Base-by-base conservation (phyloP, 2,113 vertebrate species). In the Eudyptes chrysolophus region DNA sequence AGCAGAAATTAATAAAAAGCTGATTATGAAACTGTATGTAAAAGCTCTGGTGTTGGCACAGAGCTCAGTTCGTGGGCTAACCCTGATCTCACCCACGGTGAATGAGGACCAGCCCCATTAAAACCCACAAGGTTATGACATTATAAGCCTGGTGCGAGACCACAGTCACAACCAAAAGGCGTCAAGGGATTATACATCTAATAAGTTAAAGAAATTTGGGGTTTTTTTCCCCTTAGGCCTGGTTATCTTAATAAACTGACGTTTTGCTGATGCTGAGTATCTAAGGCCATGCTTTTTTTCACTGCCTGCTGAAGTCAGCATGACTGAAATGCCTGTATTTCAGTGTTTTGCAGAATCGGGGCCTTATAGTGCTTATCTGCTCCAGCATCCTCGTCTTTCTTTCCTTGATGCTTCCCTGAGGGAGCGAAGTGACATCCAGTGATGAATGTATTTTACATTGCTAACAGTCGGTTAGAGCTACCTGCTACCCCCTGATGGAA, bases 201-300 rank as follows among this genome's bases (percentile, higher is more conserved):
- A 19, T 60, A 87, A 51, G 16, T n/a, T 77, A 65, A 80, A 94
- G 12, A 60, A 61, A 84, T 69, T n/a, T 32, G 24, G 34, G 26
- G 42, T 3, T 54, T 65, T 94, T 71, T 87, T 80, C 2, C 48
- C 75, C 68, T 44, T 68, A 88, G 68, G 76, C 51, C 24, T 94
- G 52, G 7, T 90, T 92, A 72, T 89, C 57, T 64, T 75, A 84
- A 94, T 94, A 70, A 89, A 89, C 5, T 19, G 76, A 5, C 38
- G 52, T 90, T 97, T 96, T 97, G 88, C 90, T 94, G 94, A 95
- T 79, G 60, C 38, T 78, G 32, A 36, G 8, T 44, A 57, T 92
- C 27, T 78, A 44, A 86, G 65, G 46, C 40, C 20, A 6, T 70
- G 57, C 0, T 16, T 81, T 68, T 70, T 82, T 51, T 40, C 52